phyloP scores from a whole-genome alignment of 2,797 vertebrate genomes.

The Rhinoraja longicauda region DNA sequence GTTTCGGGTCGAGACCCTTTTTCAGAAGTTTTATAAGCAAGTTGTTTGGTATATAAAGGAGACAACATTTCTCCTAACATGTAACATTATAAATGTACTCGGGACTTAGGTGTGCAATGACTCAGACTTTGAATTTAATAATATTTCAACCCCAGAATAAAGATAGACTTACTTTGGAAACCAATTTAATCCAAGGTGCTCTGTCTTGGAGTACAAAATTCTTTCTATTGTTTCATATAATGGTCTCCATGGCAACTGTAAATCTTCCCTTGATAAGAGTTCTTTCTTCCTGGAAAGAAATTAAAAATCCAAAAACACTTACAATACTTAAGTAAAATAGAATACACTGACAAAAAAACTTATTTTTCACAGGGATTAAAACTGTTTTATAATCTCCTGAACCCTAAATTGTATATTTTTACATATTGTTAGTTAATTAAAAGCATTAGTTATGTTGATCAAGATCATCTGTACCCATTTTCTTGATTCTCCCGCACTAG shows the following conservation, averaged over 20 bases:
- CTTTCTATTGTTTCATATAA: conserved; percentile 87
- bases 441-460: not conserved
- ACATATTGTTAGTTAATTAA: not conserved
- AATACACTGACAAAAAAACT: conserved; percentile 36
- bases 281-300: conserved; percentile 78
- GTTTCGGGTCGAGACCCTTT: no score
- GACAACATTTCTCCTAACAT: not conserved
- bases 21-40: not conserved
- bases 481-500: no score
- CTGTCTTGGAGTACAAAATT: conserved; percentile 93
- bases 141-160: not conserved
- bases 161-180: conserved; percentile 84
- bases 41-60: not conserved
- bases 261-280: conserved; percentile 85
- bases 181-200: conserved; percentile 96
- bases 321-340: conserved; percentile 36
- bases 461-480: not conserved
- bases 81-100: not conserved
- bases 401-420: not conserved
- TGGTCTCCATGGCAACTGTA: conserved; percentile 89
- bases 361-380: not conserved
- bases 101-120: not conserved
- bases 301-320: conserved; percentile 38
- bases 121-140: not conserved
- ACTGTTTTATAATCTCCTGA: not conserved